Evolutionary conservation across 1,140 invertebrate genomes (phyloP).

Genomic region (Lineus longissimus): DNA sequence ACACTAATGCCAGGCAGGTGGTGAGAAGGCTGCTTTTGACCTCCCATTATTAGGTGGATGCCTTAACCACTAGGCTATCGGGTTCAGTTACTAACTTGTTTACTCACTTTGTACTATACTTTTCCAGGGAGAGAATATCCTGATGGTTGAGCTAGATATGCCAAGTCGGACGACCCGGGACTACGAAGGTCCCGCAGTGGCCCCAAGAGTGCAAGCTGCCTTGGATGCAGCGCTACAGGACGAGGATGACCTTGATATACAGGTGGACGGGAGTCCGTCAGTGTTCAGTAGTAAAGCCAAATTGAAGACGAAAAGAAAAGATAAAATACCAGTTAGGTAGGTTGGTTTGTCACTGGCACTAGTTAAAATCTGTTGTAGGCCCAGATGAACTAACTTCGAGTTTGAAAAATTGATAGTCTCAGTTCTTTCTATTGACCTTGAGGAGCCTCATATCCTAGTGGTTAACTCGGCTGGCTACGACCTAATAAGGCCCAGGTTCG

Average conservation of each 20-base stretch:
- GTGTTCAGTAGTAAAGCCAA: conserved; percentile 23
- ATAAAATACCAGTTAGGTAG: conserved; percentile 5
- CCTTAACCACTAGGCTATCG: too few relatives aligned
- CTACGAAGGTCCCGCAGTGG: conserved; percentile 69
- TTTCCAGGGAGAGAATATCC: conserved; percentile 75
- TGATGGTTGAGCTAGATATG: conserved; percentile 77
- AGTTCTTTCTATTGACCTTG: too few relatives aligned
- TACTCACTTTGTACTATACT: conserved; percentile 5
- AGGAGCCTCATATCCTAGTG: too few relatives aligned
- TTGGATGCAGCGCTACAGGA: conserved; percentile 68
- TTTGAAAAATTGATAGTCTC: too few relatives aligned
- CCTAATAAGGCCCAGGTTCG: too few relatives aligned
- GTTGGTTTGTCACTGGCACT: conserved; percentile 3
- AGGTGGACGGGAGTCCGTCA: conserved; percentile 49
- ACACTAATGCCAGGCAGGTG: too few relatives aligned
- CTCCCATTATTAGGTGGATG: too few relatives aligned
- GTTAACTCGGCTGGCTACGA: too few relatives aligned
- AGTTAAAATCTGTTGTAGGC: too few relatives aligned
- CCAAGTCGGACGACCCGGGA: conserved; percentile 74
- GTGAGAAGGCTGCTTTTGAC: too few relatives aligned
- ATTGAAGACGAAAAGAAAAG: conserved; percentile 19
- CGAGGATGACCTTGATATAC: conserved; percentile 71
- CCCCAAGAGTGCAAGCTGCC: conserved; percentile 69
- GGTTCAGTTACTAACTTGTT: too few relatives aligned
- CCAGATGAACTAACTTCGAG: too few relatives aligned